Evolutionary conservation across 2,888 invertebrate species (phyloP).

Genomic region (Nowickia ferox): DNA sequence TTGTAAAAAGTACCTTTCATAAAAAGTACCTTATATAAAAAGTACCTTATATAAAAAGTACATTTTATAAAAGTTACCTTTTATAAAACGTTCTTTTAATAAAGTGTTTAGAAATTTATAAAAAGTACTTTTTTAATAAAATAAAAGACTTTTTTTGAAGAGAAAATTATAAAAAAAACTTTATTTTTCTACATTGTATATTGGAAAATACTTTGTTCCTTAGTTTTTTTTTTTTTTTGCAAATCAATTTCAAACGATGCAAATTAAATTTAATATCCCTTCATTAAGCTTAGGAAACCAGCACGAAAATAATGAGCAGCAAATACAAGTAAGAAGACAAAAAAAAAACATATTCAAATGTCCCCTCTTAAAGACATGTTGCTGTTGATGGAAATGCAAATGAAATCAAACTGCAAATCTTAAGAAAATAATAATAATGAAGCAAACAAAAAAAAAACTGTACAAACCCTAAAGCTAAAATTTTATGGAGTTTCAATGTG

Average conservation of each 20-base stretch:
- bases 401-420: slow-evolving; percentile 68
- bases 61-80: too few relatives aligned
- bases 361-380: slow-evolving; percentile 53
- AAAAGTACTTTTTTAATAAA: background rate
- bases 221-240: slow-evolving; percentile 15
- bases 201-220: slow-evolving; percentile 15
- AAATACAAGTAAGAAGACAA: background rate
- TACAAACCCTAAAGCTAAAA: slow-evolving; percentile 63
- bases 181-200: background rate
- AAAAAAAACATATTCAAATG: slow-evolving; percentile 11
- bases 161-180: background rate
- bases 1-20: too few relatives aligned
- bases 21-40: too few relatives aligned
- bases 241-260: slow-evolving; percentile 62
- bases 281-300: slow-evolving; percentile 64
- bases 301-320: slow-evolving; percentile 66
- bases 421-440: slow-evolving; percentile 13
- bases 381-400: slow-evolving; percentile 68
- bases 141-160: background rate
- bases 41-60: too few relatives aligned
- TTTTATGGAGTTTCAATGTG: slow-evolving; percentile 39
- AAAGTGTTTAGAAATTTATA: too few relatives aligned
- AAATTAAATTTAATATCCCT: slow-evolving; percentile 72
- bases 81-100: too few relatives aligned
- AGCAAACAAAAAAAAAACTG: background rate